phyloP scores from a whole-genome alignment of 2,888 invertebrate species.

The Protophormia terraenovae region DNA sequence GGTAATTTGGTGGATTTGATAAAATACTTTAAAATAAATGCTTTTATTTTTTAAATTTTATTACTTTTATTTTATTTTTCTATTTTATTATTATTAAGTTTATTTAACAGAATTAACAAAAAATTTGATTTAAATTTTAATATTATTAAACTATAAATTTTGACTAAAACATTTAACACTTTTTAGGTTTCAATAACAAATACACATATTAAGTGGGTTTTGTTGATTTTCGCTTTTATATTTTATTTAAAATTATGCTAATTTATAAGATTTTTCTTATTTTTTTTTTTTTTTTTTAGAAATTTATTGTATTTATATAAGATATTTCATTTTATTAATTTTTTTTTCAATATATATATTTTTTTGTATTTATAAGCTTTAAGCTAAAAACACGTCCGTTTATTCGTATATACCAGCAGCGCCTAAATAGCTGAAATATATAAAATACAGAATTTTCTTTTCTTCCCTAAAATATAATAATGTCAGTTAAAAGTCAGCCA shows the following conservation, averaged over 20 bases:
- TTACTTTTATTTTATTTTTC: neutral
- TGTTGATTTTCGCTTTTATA: neutral
- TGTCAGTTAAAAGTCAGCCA: slow-evolving; percentile 3
- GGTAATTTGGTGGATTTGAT: slow-evolving; percentile 4
- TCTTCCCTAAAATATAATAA: slow-evolving; percentile 11
- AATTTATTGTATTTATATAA: slow-evolving; percentile 35
- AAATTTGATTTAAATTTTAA: slow-evolving; percentile 5
- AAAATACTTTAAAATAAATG: slow-evolving; percentile 44
- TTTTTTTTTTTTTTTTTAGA: no score
- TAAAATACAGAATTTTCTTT: slow-evolving; percentile 74
- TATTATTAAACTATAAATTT: slow-evolving; percentile 32
- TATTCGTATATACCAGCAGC: slow-evolving; percentile 75
- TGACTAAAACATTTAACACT: slow-evolving; percentile 63
- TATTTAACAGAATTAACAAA: slow-evolving; percentile 28
- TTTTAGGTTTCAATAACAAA: slow-evolving; percentile 61
- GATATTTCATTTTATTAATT: slow-evolving; percentile 11
- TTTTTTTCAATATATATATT: neutral
- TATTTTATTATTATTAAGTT: neutral
- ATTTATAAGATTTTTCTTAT: neutral
- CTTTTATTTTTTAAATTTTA: slow-evolving; percentile 12
- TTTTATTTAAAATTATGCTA: slow-evolving; percentile 9
- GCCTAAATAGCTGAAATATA: slow-evolving; percentile 75
- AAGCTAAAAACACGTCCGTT: slow-evolving; percentile 75
- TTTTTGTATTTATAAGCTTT: slow-evolving; percentile 1
- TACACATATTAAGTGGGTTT: slow-evolving; percentile 5